Conservation (phyloP, 2,113 vertebrate genomes). For the Bothrops jararaca region DNA sequence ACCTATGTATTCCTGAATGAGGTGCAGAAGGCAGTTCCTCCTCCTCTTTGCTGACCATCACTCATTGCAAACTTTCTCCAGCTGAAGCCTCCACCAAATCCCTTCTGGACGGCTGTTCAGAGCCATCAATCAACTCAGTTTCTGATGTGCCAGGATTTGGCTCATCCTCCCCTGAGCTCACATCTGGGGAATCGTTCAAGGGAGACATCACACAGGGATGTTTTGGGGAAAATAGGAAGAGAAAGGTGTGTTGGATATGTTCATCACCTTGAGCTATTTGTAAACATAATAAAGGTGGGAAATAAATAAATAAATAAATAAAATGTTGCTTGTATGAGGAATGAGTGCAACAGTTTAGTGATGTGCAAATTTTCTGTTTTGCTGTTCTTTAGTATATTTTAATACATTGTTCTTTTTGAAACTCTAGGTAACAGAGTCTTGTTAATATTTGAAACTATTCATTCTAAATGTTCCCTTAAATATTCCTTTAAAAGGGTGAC, state of each 20-base stretch:
- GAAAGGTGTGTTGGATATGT: neutral
- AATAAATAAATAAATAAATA: neutral
- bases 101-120: too few species aligned
- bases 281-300: neutral
- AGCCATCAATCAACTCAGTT: too few species aligned
- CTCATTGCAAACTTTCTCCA: too few species aligned
- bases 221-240: neutral
- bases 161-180: too few species aligned
- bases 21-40: too few species aligned
- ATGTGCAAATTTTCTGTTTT: neutral
- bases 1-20: too few species aligned
- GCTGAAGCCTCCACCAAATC: too few species aligned
- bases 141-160: too few species aligned
- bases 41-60: too few species aligned
- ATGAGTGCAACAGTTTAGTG: neutral
- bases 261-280: neutral
- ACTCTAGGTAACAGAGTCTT: neutral
- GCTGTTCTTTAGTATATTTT: neutral
- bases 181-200: too few species aligned
- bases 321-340: neutral
- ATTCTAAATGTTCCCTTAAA: neutral
- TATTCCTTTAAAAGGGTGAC: neutral
- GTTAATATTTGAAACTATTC: neutral
- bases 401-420: neutral
- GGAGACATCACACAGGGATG: neutral